These are phyloP conservation scores for Phaethon lepturus DNA, from an alignment of 2,113 vertebrate genomes.

Conservation along the genomic window DNA sequence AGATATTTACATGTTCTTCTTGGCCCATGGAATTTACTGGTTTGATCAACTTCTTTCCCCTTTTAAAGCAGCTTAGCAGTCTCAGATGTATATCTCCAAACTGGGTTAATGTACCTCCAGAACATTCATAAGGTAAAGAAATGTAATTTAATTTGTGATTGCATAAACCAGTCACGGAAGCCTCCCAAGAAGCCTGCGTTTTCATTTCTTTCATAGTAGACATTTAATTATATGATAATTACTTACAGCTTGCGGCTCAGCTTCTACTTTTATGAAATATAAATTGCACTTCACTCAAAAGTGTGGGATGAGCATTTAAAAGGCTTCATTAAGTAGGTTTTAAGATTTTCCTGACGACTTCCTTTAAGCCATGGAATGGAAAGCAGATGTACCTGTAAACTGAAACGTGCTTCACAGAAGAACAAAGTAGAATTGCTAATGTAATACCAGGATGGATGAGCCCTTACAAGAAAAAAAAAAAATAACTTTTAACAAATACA, in stretches of 20 bases:
- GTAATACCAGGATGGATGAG: conserved; percentile 33
- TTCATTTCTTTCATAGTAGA: conserved; percentile 75
- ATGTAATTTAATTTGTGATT: conserved; percentile 75
- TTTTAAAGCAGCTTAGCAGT: background rate
- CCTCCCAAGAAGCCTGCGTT: conserved; percentile 69
- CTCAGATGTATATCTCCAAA: conserved; percentile 42
- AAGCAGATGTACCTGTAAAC: conserved; percentile 72
- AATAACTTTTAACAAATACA: conserved; percentile 52
- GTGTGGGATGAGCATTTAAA: conserved; percentile 78
- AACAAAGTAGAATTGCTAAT: conserved; percentile 62
- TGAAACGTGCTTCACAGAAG: conserved; percentile 45
- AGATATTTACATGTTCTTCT: background rate
- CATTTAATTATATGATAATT: conserved; percentile 84
- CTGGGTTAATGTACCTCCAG: conserved; percentile 32
- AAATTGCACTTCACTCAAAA: conserved; percentile 81
- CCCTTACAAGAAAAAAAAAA: conserved; percentile 49
- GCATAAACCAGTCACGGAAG: conserved; percentile 69
- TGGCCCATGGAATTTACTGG: background rate
- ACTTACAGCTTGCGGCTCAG: conserved; percentile 78
- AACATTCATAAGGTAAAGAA: conserved; percentile 68
- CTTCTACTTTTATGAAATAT: conserved; percentile 80
- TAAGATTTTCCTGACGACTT: conserved; percentile 71
- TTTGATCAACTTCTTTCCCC: background rate
- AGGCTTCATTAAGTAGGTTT: conserved; percentile 75
- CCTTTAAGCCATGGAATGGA: conserved; percentile 43